Conservation (phyloP, 1,140 invertebrate species). For the Diabrotica virgifera region DNA sequence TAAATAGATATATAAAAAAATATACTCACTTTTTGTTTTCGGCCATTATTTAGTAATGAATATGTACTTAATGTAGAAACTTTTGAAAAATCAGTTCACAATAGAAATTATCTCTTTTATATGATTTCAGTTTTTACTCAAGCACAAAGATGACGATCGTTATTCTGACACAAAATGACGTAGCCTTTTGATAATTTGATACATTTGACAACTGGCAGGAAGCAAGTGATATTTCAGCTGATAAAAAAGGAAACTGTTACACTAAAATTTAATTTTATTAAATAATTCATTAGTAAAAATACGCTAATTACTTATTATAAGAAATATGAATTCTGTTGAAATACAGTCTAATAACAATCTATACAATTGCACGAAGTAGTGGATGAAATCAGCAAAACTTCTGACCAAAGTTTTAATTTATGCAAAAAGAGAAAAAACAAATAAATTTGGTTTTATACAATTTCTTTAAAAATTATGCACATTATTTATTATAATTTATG, state of each 20-base stretch:
- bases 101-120: conserved; percentile 9
- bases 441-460: too few species aligned
- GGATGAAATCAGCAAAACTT: too few species aligned
- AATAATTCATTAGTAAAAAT: too few species aligned
- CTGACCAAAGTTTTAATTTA: too few species aligned
- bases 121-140: conserved; percentile 16
- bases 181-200: conserved; percentile 34
- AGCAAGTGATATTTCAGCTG: neutral
- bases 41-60: conserved; percentile 48
- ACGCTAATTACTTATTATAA: too few species aligned
- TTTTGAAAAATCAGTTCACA: conserved; percentile 8
- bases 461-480: too few species aligned
- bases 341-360: too few species aligned
- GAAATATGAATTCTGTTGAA: too few species aligned
- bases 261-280: too few species aligned
- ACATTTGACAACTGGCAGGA: conserved; percentile 24
- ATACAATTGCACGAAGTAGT: too few species aligned
- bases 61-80: conserved; percentile 17
- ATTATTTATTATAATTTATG: too few species aligned
- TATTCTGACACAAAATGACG: conserved; percentile 39
- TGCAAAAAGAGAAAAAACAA: too few species aligned
- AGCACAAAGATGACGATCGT: conserved; percentile 35
- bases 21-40: conserved; percentile 56
- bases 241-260: neutral
- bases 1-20: conserved; percentile 18